Conservation (phyloP, 2,113 vertebrate genomes). For the Octodon degus region DNA sequence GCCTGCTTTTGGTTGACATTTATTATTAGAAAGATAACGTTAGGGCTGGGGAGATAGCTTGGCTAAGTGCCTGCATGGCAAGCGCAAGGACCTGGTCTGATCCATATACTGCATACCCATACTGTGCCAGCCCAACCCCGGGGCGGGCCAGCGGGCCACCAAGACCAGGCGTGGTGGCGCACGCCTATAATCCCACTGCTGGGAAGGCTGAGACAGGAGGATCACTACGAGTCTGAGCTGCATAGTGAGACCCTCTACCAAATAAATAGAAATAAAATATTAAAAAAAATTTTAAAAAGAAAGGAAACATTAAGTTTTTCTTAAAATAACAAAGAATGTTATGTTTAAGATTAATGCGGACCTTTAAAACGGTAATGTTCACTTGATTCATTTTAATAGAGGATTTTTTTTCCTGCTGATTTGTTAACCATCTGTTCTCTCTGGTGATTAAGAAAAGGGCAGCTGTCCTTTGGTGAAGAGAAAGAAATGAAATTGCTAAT, state of each 20-base stretch:
- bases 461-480: neutral
- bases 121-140: no score
- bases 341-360: slow-evolving; percentile 41
- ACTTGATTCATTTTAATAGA: neutral
- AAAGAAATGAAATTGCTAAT: neutral
- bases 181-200: no score
- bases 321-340: slow-evolving; percentile 52
- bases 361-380: slow-evolving; percentile 18
- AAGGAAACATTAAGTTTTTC: slow-evolving; percentile 11
- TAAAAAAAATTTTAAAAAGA: neutral
- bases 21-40: neutral
- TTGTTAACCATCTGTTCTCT: neutral
- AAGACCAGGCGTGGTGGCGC: no score
- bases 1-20: slow-evolving; percentile 37
- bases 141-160: no score
- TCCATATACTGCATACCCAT: no score
- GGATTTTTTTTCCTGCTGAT: neutral
- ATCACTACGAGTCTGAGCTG: no score
- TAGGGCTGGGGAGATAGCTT: no score
- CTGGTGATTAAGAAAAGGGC: neutral
- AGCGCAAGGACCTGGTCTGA: no score
- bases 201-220: no score
- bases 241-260: no score
- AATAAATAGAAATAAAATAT: no score
- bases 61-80: no score